A percentile compares a stretch with the other conserved stretches of the same genome.
phyloP scores from a whole-genome alignment of 2,113 vertebrate genomes.

The Zeus faber region DNA sequence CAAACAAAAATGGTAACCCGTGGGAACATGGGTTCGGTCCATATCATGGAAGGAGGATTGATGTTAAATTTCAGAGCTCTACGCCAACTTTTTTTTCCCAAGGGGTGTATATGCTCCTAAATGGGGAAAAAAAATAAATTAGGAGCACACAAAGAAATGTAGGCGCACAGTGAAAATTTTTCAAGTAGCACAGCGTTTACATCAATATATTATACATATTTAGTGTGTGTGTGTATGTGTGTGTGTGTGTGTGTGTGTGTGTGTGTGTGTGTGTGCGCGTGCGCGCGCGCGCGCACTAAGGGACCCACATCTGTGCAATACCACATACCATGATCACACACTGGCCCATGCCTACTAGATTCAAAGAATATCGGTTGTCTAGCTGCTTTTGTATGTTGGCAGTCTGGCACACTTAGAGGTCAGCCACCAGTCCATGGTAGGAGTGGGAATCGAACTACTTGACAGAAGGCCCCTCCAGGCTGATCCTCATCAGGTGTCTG shows the following conservation, averaged over 20 bases:
- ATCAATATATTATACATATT: background rate
- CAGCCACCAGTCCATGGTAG: conserved; percentile 10
- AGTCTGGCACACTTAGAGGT: conserved; percentile 10
- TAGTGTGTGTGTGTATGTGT: too few relatives aligned
- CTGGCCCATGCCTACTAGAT: background rate
- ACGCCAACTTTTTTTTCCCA: too few relatives aligned
- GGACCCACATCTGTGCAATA: background rate
- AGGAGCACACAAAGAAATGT: background rate
- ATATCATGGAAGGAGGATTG: too few relatives aligned
- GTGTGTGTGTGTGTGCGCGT: too few relatives aligned
- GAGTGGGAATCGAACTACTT: conserved; percentile 8
- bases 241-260: too few relatives aligned
- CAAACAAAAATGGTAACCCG: background rate
- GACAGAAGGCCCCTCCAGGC: conserved; percentile 9
- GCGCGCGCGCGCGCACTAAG: too few relatives aligned
- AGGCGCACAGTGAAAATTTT: background rate
- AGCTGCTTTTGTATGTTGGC: conserved; percentile 4
- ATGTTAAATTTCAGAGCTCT: too few relatives aligned
- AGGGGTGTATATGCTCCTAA: background rate
- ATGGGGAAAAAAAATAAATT: background rate
- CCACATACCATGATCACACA: background rate
- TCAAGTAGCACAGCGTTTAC: background rate
- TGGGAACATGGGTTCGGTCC: too few relatives aligned
- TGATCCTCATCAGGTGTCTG: conserved; percentile 15
- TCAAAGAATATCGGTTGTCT: background rate